Percentiles rank a stretch among this genome's conserved stretches.
Evolutionary conservation across 2,888 invertebrate genomes (phyloP).

Genomic region (Cabera pusaria): DNA sequence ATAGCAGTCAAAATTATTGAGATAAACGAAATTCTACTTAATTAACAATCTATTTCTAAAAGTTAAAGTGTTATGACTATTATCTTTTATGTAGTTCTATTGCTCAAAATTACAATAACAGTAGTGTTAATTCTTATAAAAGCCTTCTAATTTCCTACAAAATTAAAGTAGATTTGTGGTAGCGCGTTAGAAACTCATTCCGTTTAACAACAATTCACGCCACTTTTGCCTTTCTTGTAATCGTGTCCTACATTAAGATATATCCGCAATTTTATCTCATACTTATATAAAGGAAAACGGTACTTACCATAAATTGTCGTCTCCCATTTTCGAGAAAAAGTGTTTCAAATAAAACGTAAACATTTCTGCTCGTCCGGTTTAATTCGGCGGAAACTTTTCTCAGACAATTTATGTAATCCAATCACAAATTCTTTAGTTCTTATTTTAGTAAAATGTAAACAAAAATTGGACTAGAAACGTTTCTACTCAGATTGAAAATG

Average conservation of each 20-base stretch:
- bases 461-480: no score
- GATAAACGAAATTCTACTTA: no score
- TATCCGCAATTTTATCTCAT: conserved; percentile 22
- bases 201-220: conserved; percentile 1
- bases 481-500: no score
- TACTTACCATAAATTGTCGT: conserved; percentile 23
- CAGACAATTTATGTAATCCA: conserved; percentile 37
- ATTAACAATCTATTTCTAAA: no score
- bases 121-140: neutral
- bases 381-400: conserved; percentile 36
- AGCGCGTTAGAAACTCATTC: neutral
- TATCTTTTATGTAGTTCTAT: no score
- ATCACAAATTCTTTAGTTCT: conserved; percentile 32
- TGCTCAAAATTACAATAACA: no score
- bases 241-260: conserved; percentile 10
- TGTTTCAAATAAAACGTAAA: conserved; percentile 37
- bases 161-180: no score
- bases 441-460: conserved; percentile 28
- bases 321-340: conserved; percentile 30
- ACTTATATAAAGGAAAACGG: conserved; percentile 20
- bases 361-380: conserved; percentile 35
- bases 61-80: no score
- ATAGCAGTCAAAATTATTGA: no score
- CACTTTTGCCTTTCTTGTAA: conserved; percentile 3
- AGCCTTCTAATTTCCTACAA: neutral